These are phyloP conservation scores for Sitophilus oryzae DNA, from an alignment of 1,140 invertebrate genomes.

Conservation along the genomic window DNA sequence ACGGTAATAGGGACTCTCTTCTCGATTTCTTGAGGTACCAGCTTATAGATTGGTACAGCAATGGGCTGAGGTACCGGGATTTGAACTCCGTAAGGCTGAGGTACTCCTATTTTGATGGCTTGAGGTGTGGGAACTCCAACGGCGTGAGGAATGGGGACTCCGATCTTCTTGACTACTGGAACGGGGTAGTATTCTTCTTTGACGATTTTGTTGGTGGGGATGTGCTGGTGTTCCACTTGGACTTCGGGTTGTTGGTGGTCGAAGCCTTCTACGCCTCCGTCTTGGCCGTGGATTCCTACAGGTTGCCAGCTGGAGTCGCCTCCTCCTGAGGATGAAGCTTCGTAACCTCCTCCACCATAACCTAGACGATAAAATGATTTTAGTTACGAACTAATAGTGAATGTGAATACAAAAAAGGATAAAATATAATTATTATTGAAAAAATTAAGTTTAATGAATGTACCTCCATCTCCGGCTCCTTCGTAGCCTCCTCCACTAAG, in stretches of 20 bases:
- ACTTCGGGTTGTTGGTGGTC: slow-evolving; percentile 35
- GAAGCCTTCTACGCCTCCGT: slow-evolving; percentile 20
- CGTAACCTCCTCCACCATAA: slow-evolving; percentile 26
- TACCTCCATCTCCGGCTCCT: slow-evolving; percentile 5
- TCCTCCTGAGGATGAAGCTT: slow-evolving; percentile 33
- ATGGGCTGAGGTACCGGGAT: slow-evolving; percentile 66
- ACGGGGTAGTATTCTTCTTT: slow-evolving; percentile 62
- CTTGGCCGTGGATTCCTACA: slow-evolving; percentile 20
- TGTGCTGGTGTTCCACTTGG: slow-evolving; percentile 40
- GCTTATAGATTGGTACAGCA: slow-evolving; percentile 66
- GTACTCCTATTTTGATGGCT: slow-evolving; percentile 65
- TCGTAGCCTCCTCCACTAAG: slow-evolving; percentile 3
- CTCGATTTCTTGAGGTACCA: slow-evolving; percentile 57
- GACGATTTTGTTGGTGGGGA: slow-evolving; percentile 52
- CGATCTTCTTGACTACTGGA: slow-evolving; percentile 67
- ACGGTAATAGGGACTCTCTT: slow-evolving; percentile 68
- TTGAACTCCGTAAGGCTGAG: slow-evolving; percentile 66
- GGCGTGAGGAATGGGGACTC: slow-evolving; percentile 65
- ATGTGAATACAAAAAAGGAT: background rate
- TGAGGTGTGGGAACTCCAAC: slow-evolving; percentile 65
- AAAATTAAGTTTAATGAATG: too few species aligned
- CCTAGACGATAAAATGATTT: too few species aligned
- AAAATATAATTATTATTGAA: background rate
- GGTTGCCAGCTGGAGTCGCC: slow-evolving; percentile 21
- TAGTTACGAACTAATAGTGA: slow-evolving; percentile 2